Evolutionary conservation across 2,888 invertebrate species (phyloP), one percentile per base, ranked within the genome.

Genomic region (Drosophila acutilabella): DNA sequence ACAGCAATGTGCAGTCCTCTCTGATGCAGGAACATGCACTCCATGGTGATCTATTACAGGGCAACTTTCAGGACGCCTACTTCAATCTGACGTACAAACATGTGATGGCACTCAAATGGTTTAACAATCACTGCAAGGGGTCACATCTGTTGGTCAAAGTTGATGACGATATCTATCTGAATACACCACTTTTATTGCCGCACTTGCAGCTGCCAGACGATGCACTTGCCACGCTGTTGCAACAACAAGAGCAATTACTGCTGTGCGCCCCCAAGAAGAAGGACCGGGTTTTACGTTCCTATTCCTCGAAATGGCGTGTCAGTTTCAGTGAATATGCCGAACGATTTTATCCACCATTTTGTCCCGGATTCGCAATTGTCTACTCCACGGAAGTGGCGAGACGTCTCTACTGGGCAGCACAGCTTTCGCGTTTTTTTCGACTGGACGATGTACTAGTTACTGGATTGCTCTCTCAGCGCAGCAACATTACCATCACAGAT

Each of bases 31-130:
- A 78, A n/a, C 68, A 78, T 0, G 0, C 20, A 0, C 23, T 33
- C 0, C 30, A 64, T 11, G 66, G 64, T 0, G 97, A 97, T 88
- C 92, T 97, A 42, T 93, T 96, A 11, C 96, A 96, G 84, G 96
- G 96, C 0, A 94, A 93, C 64, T 97, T 96, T 83, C 64, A 93
- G 23, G 97, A 97, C 91, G 93, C 94, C 0, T 97, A 97, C 84
- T 93, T 94, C 36, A 97, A 97, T 90, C 93, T 97, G 90, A 96
- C 96, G 0, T 95, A 96, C 78, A 97, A 97, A 89, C 96, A 96
- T 89, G 95, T 96, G 2, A 96, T 96, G 94, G 95, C 95, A 0
- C 92, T 96, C 40, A 96, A 96, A 87, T 96, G 96, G 95, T 94
- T 95, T 2, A 92, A 94, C 0, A 95, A 94, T 78, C 94, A 95